Conservation (phyloP, 92 coral and sea anemone genomes). For the Zoanthus solanderi region DNA sequence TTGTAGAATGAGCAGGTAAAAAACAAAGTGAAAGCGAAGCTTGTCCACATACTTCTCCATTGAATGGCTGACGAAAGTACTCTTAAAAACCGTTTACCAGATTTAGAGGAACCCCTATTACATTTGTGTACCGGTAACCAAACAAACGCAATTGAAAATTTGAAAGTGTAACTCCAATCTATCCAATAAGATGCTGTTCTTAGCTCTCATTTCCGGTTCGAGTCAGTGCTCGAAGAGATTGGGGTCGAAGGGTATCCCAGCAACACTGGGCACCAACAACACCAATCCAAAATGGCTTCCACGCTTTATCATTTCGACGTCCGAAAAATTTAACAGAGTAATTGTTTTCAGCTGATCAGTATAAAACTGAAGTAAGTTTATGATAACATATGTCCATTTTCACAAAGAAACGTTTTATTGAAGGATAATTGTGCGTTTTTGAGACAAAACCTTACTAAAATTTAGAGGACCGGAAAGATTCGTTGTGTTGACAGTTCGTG, state of each 20-base stretch:
- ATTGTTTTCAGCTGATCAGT: background rate
- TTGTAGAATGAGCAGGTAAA: background rate
- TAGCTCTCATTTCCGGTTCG: conserved; percentile 20
- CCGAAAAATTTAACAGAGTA: background rate
- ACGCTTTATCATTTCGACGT: background rate
- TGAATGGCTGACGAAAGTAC: background rate
- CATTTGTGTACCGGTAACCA: conserved; percentile 18
- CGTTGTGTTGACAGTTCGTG: conserved; percentile 5
- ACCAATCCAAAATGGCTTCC: conserved; percentile 48
- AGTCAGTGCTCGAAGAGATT: background rate
- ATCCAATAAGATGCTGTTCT: conserved; percentile 16
- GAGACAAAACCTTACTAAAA: background rate
- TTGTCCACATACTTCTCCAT: conserved; percentile 5
- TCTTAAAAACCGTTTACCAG: background rate
- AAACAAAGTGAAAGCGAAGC: background rate
- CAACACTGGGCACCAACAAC: conserved; percentile 52
- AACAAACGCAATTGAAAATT: conserved; percentile 28
- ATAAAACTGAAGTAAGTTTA: background rate
- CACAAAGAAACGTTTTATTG: background rate
- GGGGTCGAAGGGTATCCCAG: conserved; percentile 48
- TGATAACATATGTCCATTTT: background rate
- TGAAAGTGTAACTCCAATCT: background rate
- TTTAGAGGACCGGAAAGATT: background rate
- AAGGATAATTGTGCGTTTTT: background rate
- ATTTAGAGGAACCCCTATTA: conserved; percentile 31